phyloP scores from a whole-genome alignment of 2,113 vertebrate genomes.

The Ivindomyrus marchei region DNA sequence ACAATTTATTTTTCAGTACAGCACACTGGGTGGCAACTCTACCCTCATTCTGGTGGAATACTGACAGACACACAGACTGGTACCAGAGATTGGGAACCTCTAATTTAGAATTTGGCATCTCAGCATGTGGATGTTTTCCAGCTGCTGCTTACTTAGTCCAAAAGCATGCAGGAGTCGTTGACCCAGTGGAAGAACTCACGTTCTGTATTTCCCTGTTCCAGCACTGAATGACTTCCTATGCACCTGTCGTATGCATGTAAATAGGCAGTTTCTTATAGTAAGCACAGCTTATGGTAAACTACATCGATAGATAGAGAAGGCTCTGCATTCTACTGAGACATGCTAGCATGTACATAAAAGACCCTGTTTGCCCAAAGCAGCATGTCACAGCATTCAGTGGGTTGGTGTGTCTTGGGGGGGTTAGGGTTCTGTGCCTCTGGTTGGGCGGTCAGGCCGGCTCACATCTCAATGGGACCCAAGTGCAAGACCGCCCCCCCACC shows the following conservation, averaged over 20 bases:
- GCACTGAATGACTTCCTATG: not conserved
- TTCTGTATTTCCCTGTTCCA: not conserved
- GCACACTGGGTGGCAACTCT: no score
- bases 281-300: no score
- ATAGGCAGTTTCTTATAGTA: not conserved
- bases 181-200: not conserved
- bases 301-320: no score
- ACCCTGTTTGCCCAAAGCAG: not conserved
- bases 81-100: not conserved
- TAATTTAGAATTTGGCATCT: not conserved
- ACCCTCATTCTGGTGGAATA: not conserved
- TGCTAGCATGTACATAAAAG: not conserved
- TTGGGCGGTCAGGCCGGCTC: no score
- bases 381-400: not conserved
- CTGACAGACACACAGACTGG: not conserved
- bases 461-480: no score
- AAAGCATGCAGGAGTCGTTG: no score
- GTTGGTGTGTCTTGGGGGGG: not conserved
- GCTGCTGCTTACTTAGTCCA: no score
- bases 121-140: no score
- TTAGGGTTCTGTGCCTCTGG: no score
- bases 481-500: no score
- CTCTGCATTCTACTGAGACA: not conserved
- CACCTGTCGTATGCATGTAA: not conserved
- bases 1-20: no score